Evolutionary conservation across 1,140 invertebrate species (phyloP), one percentile per base, ranked within the genome.

Genomic region (Drosophila quadrilineata): DNA sequence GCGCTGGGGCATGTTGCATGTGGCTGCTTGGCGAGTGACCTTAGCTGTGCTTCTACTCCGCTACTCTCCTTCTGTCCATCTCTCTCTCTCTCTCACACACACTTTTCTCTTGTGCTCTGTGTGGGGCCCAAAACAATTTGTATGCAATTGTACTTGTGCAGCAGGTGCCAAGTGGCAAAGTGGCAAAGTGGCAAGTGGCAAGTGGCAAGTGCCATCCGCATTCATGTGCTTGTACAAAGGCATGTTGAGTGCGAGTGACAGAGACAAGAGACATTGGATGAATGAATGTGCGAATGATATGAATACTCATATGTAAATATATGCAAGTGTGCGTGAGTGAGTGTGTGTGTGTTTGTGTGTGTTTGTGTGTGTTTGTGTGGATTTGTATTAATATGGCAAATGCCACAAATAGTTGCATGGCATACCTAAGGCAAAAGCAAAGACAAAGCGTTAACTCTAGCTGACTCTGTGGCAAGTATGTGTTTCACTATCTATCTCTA

Each of bases 381-480:
- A 71, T 59, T 48, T 64, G 54, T 58, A 75, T 69, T 82, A 75
- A 52, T 67, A 71, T 56, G 54, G 38, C 46, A 69, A 84, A 84
- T 77, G 57, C 64, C 67, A 73, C 72, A 84, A 84, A 84, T 77
- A 64, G 64, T 68, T 63, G 69, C 58, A 56, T 56, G 28, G 38
- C 69, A 84, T 84, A 66, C 60, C 53, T 36, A 29, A 31, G 6
- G 21, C 24, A 21, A 41, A 45, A 16, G 62, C 48, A 53, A 53
- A 62, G 36, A 45, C 38, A 24, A 36, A 35, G 12, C 53, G 19
- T 19, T 50, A 22, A 8, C 31, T 22, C 73, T 73, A 29, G 24
- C 26, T 75, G 33, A 14, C 8, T 35, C 8, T 3, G 71, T 52
- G 57, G 57, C 71, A 69, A 28, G 8, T 22, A 19, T 16, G 49